Base-by-base conservation (phyloP, 2,797 vertebrate genomes). In the Anniella stebbinsi region DNA sequence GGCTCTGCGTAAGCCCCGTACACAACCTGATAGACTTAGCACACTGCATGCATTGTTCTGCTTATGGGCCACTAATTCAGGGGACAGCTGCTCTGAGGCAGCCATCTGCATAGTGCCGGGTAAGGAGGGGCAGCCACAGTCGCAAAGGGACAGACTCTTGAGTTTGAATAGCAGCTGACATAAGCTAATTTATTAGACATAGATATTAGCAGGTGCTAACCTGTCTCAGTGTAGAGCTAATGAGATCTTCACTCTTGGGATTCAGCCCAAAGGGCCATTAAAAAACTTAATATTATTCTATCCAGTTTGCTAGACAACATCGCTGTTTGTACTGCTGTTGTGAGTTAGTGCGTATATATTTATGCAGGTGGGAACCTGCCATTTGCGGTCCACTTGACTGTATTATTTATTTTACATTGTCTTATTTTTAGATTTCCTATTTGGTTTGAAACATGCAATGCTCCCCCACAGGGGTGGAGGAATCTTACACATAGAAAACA, bases 131-230 rank as follows among this genome's bases (percentile, higher is more conserved):
- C 38, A 4, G 1, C 94, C 0, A 69, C 8, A 33, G 90, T 11
- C 1, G 23, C 48, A 66, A 17, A 69, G 2, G 0, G 86, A 89
- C 94, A 94, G 95, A 80, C 86, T 94, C 73, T 94, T 60, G 1
- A 60, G 89, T 93, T 33, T 88, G 38, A 57, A 88, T 5, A 45
- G 89, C 94, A 92, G 92, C 95, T 96, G 97, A 96, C 96, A 94
- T n/a, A 18, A 93, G 66, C 91, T 96, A 93, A 97, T 97, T 97
- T 96, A 97, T 96, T 96, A 95, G 95, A 95, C 96, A 96, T 93
- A 93, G 95, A 95, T 95, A 95, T 85, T 92, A 97, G 97, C 97
- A 97, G 97, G 97, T 97, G 97, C 94, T 96, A 97, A 97, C 97
- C 97, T 97, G 97, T 95, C 96, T 96, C 13, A 8, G 73, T 28